These are phyloP conservation scores for Melopsittacus undulatus DNA, from an alignment of 2,797 vertebrate species.

Conservation along the genomic window DNA sequence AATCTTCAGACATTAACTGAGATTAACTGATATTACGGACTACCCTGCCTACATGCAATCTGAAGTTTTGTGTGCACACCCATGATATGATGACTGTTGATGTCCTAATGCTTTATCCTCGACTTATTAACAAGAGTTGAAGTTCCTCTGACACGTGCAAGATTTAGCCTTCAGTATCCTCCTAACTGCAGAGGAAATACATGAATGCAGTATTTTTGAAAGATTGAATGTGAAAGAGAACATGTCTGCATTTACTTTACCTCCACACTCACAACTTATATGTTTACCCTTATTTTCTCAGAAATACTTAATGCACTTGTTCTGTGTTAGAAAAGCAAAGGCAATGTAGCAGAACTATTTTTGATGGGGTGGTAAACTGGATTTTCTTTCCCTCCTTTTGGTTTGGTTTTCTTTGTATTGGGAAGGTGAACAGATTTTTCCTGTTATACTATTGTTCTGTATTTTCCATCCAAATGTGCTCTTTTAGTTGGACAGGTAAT, in stretches of 20 bases:
- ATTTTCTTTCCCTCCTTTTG: background rate
- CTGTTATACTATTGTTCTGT: background rate
- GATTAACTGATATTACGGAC: background rate
- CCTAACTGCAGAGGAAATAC: background rate
- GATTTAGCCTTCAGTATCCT: background rate
- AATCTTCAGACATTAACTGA: background rate
- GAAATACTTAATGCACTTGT: background rate
- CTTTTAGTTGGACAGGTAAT: background rate
- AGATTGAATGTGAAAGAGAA: background rate
- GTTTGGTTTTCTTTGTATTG: background rate
- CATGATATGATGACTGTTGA: background rate
- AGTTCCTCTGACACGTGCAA: background rate
- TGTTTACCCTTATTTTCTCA: background rate
- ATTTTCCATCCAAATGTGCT: background rate
- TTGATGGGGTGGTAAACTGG: background rate
- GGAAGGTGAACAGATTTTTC: background rate
- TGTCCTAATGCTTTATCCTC: background rate
- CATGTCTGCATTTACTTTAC: background rate
- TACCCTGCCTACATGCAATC: background rate
- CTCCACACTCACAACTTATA: fast-evolving
- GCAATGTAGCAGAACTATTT: background rate
- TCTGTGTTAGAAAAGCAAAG: background rate
- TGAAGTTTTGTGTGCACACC: background rate
- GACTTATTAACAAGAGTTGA: background rate
- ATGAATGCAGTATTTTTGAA: background rate